Evolutionary conservation across 1,140 invertebrate genomes (phyloP).

Genomic region (Lepidurus packardi): DNA sequence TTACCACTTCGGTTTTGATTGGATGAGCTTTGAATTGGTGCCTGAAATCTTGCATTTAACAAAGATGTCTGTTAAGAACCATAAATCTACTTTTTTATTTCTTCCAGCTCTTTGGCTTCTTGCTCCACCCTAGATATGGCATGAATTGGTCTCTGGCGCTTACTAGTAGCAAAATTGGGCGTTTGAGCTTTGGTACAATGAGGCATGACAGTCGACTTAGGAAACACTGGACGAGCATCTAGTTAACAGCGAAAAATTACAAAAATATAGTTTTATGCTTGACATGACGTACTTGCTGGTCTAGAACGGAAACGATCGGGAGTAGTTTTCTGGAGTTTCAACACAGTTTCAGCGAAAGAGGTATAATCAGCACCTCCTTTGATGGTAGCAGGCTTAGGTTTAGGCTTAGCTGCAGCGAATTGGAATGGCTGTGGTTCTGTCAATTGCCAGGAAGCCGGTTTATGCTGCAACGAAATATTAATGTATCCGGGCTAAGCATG

Average conservation of each 20-base stretch:
- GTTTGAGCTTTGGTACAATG: conserved; percentile 22
- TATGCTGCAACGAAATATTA: not conserved
- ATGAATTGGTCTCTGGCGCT: conserved; percentile 26
- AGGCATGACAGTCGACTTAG: not conserved
- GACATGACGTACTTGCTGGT: not conserved
- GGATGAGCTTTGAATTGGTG: conserved; percentile 28
- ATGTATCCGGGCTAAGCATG: not conserved
- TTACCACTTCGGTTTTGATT: not conserved
- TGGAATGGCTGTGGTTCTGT: not conserved
- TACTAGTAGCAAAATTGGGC: conserved; percentile 9
- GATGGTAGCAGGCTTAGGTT: not conserved
- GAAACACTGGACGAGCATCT: not conserved
- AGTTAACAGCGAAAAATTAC: not conserved
- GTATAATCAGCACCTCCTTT: not conserved
- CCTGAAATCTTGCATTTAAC: conserved; percentile 9
- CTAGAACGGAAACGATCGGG: conserved; percentile 27
- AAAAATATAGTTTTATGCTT: not conserved
- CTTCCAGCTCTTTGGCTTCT: conserved; percentile 26
- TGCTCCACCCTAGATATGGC: conserved; percentile 20
- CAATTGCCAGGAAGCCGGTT: not conserved
- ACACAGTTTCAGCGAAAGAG: conserved; percentile 24
- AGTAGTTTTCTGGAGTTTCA: conserved; percentile 22
- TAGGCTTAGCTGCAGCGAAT: not conserved
- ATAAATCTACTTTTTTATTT: conserved; percentile 29
- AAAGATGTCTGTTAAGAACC: not conserved